These are phyloP conservation scores for Orthonyx spaldingii DNA, from an alignment of 2,113 vertebrate species.

Conservation along the genomic window DNA sequence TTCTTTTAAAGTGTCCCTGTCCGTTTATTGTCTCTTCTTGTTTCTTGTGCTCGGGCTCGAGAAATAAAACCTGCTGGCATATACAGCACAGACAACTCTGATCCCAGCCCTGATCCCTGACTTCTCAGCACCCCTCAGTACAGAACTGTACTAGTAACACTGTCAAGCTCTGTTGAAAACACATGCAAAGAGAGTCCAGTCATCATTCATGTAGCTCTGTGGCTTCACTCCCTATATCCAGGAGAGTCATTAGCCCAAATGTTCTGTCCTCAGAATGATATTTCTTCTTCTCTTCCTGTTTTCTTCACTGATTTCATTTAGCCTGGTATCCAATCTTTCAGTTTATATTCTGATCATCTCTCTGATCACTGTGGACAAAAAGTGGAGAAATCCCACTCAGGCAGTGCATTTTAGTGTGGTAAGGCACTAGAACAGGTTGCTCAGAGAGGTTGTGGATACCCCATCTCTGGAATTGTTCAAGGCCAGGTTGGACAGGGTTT, in stretches of 20 bases:
- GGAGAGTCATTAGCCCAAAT: neutral
- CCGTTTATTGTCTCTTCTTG: neutral
- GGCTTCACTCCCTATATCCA: neutral
- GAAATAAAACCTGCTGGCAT: neutral
- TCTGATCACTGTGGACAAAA: neutral
- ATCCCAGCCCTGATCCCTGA: neutral
- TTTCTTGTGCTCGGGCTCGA: neutral
- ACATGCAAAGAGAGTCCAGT: neutral
- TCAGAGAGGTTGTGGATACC: neutral
- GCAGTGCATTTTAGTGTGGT: neutral
- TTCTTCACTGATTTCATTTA: neutral
- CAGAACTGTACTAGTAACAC: neutral
- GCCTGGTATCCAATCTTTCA: neutral
- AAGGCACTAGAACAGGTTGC: neutral
- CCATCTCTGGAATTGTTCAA: neutral
- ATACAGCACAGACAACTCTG: neutral
- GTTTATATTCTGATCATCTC: neutral
- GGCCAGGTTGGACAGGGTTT: neutral
- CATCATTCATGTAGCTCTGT: neutral
- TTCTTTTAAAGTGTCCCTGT: neutral
- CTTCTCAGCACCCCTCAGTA: neutral
- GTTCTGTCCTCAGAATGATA: neutral
- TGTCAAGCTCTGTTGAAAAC: neutral
- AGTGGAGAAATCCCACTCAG: neutral
- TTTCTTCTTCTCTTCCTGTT: neutral